phyloP scores from a whole-genome alignment of 2,888 invertebrate species.

The Parnassius glacialis region DNA sequence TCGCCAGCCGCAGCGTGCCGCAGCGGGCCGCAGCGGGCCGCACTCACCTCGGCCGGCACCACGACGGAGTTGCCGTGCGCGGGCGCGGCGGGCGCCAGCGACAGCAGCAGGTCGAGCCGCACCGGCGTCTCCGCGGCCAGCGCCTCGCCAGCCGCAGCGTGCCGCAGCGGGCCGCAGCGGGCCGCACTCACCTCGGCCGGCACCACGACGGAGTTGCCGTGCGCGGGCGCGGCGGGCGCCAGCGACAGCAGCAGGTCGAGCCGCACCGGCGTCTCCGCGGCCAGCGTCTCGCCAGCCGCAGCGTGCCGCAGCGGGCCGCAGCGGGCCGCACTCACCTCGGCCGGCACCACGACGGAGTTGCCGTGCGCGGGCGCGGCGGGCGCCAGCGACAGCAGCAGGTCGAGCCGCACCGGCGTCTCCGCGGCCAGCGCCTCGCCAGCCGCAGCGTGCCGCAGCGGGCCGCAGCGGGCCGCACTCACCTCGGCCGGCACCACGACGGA shows the following conservation, averaged over 20 bases:
- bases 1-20: no score
- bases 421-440: slow-evolving; percentile 82
- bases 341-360: slow-evolving; percentile 86
- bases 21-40: not conserved
- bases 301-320: no score
- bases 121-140: slow-evolving; percentile 95
- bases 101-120: slow-evolving; percentile 90
- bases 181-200: slow-evolving; percentile 66
- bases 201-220: slow-evolving; percentile 87
- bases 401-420: slow-evolving; percentile 93
- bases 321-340: slow-evolving; percentile 45
- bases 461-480: slow-evolving; percentile 36
- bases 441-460: no score
- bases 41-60: slow-evolving; percentile 80
- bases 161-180: no score
- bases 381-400: slow-evolving; percentile 91
- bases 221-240: slow-evolving; percentile 89
- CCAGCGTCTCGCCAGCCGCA: slow-evolving; percentile 63
- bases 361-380: slow-evolving; percentile 89
- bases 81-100: slow-evolving; percentile 90
- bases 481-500: slow-evolving; percentile 85
- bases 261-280: slow-evolving; percentile 94
- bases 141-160: no score
- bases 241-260: slow-evolving; percentile 92
- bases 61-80: slow-evolving; percentile 86